phyloP scores from a whole-genome alignment of 2,113 vertebrate genomes.

The Pycnonotus jocosus region DNA sequence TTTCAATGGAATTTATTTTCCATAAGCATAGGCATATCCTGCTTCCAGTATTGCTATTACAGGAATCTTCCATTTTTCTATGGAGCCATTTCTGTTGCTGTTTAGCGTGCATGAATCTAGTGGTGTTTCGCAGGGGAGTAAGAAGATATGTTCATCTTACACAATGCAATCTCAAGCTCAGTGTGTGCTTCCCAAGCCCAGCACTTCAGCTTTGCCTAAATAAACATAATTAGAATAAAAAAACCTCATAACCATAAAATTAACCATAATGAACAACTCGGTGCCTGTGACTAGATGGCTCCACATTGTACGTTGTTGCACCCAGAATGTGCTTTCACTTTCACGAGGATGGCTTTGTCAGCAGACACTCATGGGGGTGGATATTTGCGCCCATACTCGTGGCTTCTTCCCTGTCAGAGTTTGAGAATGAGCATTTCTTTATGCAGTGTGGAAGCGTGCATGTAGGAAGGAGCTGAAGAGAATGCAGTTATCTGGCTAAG shows the following conservation, averaged over 20 bases:
- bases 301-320: neutral
- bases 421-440: neutral
- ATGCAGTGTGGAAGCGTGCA: neutral
- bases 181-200: neutral
- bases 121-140: neutral
- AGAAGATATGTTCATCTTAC: neutral
- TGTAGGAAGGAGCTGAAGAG: neutral
- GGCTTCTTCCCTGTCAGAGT: neutral
- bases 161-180: neutral
- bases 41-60: neutral
- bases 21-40: neutral
- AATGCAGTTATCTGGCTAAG: neutral
- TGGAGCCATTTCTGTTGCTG: neutral
- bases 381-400: rapidly evolving
- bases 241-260: neutral
- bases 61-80: neutral
- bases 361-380: rapidly evolving
- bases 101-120: neutral
- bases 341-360: neutral
- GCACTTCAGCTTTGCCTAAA: neutral
- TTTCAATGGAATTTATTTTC: neutral
- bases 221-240: neutral
- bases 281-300: neutral
- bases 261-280: neutral
- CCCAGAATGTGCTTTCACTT: neutral